A percentile compares a stretch with the other conserved stretches of the same genome.
Evolutionary conservation across 2,113 vertebrate species (phyloP).

Genomic region (Cyphomyrus discorhynchus): DNA sequence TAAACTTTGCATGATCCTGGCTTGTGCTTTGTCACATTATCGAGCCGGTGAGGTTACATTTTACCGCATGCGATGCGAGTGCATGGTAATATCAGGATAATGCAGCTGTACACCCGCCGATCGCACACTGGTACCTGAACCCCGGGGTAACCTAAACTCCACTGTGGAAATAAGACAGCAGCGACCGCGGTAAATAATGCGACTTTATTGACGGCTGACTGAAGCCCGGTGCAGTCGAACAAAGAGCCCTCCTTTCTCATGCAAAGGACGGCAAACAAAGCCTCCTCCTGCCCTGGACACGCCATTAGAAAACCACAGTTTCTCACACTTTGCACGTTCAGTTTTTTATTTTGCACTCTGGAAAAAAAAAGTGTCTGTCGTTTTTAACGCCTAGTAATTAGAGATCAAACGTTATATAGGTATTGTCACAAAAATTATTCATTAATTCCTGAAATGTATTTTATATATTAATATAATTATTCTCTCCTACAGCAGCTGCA

Average conservation of each 20-base stretch:
- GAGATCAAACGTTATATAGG: background rate
- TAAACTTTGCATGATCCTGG: background rate
- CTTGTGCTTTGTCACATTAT: background rate
- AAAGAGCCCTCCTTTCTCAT: constrained; percentile 52
- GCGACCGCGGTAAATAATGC: constrained; percentile 33
- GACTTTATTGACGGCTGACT: constrained; percentile 52
- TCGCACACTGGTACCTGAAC: background rate
- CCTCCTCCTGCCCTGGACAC: constrained; percentile 27
- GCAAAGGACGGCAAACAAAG: constrained; percentile 39
- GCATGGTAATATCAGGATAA: background rate
- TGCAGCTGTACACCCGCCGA: background rate
- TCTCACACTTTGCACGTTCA: constrained; percentile 49
- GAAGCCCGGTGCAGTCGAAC: constrained; percentile 48
- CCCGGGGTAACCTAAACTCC: background rate
- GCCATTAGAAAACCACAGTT: constrained; percentile 43
- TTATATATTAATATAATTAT: background rate
- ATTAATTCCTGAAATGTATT: background rate
- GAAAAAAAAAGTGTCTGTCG: too few relatives aligned
- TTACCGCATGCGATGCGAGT: background rate
- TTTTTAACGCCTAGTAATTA: background rate
- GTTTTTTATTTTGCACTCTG: background rate
- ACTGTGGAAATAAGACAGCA: background rate
- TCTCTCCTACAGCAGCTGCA: background rate
- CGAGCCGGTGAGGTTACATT: background rate
- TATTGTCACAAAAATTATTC: background rate